phyloP scores from a whole-genome alignment of 2,888 invertebrate genomes.

The Drosophila paramelanica region DNA sequence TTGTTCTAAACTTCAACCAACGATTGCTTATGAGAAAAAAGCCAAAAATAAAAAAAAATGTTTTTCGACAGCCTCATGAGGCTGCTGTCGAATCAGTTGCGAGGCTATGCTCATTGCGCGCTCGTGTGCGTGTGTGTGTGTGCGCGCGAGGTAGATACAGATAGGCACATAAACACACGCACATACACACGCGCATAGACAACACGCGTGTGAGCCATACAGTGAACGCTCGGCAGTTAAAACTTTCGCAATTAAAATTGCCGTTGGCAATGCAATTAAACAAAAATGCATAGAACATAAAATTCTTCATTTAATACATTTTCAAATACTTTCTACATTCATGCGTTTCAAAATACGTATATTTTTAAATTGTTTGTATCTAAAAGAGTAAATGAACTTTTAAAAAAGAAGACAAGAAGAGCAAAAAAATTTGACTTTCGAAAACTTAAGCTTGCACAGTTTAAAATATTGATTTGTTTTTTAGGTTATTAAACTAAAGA shows the following conservation, averaged over 20 bases:
- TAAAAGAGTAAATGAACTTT: too few species aligned
- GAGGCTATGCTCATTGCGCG: conserved; percentile 49
- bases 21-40: conserved; percentile 37
- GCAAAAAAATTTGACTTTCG: too few species aligned
- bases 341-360: too few species aligned
- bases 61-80: conserved; percentile 23
- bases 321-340: too few species aligned
- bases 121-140: conserved; percentile 24
- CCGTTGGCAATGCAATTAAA: background rate
- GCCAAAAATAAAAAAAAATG: conserved; percentile 20
- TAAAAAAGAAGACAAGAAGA: too few species aligned
- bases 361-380: too few species aligned
- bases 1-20: conserved; percentile 48
- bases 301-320: too few species aligned
- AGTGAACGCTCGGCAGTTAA: conserved; percentile 16
- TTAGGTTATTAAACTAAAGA: too few species aligned
- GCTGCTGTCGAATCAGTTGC: conserved; percentile 55
- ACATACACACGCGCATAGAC: conserved; percentile 8
- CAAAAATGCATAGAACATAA: too few species aligned
- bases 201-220: conserved; percentile 32
- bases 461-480: too few species aligned
- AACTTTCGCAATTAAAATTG: background rate
- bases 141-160: conserved; percentile 53
- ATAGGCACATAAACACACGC: conserved; percentile 25
- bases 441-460: too few species aligned